Evolutionary conservation across 2,113 vertebrate genomes (phyloP).

Genomic region (Columba janthina): DNA sequence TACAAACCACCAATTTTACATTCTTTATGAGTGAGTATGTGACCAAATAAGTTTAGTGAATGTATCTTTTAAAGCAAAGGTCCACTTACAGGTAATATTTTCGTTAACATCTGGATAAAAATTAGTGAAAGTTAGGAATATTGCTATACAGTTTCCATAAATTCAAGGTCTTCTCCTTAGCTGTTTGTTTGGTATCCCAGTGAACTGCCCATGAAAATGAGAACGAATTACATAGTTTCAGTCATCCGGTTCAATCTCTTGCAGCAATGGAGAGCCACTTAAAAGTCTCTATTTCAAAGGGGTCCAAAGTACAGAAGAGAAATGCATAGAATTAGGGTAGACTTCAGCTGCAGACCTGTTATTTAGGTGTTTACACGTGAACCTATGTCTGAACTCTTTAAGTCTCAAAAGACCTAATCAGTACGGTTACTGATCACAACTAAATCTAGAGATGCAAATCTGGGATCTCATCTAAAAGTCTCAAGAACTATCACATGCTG

Average conservation of each 20-base stretch:
- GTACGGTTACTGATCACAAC: neutral
- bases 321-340: neutral
- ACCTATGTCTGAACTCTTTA: neutral
- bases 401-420: neutral
- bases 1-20: neutral
- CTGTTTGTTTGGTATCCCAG: neutral
- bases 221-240: neutral
- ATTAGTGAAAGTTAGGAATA: neutral
- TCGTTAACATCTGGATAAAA: neutral
- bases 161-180: neutral
- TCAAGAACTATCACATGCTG: neutral
- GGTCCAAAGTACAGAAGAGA: neutral
- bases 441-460: neutral
- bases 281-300: neutral
- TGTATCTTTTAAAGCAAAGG: neutral
- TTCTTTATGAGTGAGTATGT: neutral
- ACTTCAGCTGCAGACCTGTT: neutral
- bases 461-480: neutral
- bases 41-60: neutral
- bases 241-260: neutral
- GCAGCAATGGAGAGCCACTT: neutral
- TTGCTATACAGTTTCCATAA: neutral
- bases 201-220: neutral
- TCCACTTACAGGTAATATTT: neutral
- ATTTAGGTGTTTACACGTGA: neutral